Conservation (phyloP, 2,888 invertebrate genomes). For the Adelognathus sp. region DNA sequence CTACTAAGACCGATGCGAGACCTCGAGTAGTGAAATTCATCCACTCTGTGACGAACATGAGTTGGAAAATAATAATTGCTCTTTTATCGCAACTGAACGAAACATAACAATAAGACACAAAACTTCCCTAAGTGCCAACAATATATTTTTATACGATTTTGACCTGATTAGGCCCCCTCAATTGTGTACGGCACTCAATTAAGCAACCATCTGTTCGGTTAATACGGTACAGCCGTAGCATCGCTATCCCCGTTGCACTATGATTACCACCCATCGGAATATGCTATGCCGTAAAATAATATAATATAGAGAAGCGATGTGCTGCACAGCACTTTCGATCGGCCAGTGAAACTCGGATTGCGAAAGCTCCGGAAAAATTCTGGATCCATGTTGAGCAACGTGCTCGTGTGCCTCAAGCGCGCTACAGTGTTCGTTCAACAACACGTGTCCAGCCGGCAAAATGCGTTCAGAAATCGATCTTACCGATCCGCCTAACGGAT, state of each 20-base stretch:
- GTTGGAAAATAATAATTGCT: too few species aligned
- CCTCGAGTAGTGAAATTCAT: too few species aligned
- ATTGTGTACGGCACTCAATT: too few species aligned
- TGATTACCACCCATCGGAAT: neutral
- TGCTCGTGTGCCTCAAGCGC: conserved; percentile 17
- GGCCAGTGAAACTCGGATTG: conserved; percentile 70
- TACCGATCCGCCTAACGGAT: conserved; percentile 12
- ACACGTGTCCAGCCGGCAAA: conserved; percentile 38
- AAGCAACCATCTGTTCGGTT: neutral
- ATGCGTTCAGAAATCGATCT: conserved; percentile 62
- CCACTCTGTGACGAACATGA: too few species aligned
- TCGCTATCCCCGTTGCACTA: neutral
- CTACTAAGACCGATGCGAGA: too few species aligned
- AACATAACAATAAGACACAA: too few species aligned
- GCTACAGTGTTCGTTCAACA: neutral
- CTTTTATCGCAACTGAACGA: too few species aligned
- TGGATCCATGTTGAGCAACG: conserved; percentile 68
- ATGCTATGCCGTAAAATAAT: neutral
- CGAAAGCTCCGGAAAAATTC: conserved; percentile 72
- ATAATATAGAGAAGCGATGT: neutral
- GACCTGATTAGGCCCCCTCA: too few species aligned
- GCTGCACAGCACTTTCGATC: conserved; percentile 67
- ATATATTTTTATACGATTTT: too few species aligned
- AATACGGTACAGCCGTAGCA: neutral
- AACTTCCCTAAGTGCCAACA: too few species aligned